Evolutionary conservation across 2,113 vertebrate genomes (phyloP), one percentile per base, ranked within the genome.

Genomic region (Ptyas mucosa): DNA sequence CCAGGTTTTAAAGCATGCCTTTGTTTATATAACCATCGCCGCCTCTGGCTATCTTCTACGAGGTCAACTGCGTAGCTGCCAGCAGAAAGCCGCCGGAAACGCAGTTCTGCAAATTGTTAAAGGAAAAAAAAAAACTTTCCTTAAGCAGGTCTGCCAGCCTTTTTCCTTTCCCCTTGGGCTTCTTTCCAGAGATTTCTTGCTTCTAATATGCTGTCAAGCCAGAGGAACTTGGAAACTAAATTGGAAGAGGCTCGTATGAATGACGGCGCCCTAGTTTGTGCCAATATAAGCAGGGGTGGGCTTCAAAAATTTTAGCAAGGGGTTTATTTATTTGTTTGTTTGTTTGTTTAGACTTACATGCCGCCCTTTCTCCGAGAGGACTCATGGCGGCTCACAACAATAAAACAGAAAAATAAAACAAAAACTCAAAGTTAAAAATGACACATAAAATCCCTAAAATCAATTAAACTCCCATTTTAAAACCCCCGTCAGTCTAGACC

Each of bases 121-220:
- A 53, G 10, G 3, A 12, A 53, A 1, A 21, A 58, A 58, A 64
- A 64, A 61, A 94, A 61, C 3, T 92, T 58, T 94, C 92, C 87
- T 90, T 91, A 64, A 91, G 85, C n/a, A 12, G 88, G 90, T 94
- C 14, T 58, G 9, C 91, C 75, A 87, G 90, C 91, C 49, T 46
- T 51, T 12, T 14, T 39, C 1, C 0, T 0, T n/a, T 21, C 7
- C 46, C 26, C 94, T 49, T 64, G 58, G 87, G 91, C 89, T 93
- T 93, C 8, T 0, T 5, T 95, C 95, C 94, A 95, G 90, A 49
- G n/a, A 39, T 90, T 1, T 75, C 69, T 93, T 43, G 1, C 87
- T 86, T 53, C 91, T 88, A 23, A 69, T 91, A 53, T 43, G 12
- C 10, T 0, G 51, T 89, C 92, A 94, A 90, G 69, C 7, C 89